Percentiles rank a stretch among this genome's conserved stretches.
These are phyloP conservation scores for Myxocyprinus asiaticus DNA, from an alignment of 2,113 vertebrate species.

Conservation along the genomic window DNA sequence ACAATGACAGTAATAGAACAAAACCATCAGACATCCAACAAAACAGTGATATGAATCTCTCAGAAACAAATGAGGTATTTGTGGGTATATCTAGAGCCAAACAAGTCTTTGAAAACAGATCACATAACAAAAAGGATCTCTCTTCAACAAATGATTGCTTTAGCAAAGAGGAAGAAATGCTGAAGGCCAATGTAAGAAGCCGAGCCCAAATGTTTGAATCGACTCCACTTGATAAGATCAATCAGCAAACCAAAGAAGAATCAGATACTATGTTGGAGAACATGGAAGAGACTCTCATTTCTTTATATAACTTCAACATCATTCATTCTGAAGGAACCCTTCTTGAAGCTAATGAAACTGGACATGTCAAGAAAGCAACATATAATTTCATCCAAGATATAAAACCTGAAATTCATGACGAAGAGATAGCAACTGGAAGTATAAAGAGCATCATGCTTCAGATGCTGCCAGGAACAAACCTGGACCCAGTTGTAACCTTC, in stretches of 20 bases:
- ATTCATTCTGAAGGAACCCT: slow-evolving; percentile 82
- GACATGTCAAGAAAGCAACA: slow-evolving; percentile 84
- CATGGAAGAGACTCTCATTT: slow-evolving; percentile 77
- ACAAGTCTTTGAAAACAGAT: slow-evolving; percentile 45
- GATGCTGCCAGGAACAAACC: slow-evolving; percentile 77
- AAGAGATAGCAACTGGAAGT: slow-evolving; percentile 83
- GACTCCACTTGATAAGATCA: slow-evolving; percentile 83
- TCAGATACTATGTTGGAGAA: slow-evolving; percentile 61
- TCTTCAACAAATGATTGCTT: slow-evolving; percentile 20
- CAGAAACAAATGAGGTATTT: slow-evolving; percentile 30
- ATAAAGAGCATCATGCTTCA: slow-evolving; percentile 86
- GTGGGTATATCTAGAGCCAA: slow-evolving; percentile 44
- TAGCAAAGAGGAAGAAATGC: slow-evolving; percentile 57
- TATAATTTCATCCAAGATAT: slow-evolving; percentile 74
- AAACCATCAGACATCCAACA: background rate
- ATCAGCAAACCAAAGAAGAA: slow-evolving; percentile 65
- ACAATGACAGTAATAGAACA: background rate
- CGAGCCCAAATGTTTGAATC: slow-evolving; percentile 92
- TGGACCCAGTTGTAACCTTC: slow-evolving; percentile 78
- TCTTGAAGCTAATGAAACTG: slow-evolving; percentile 82
- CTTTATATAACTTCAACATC: slow-evolving; percentile 71
- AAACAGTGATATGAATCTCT: slow-evolving; percentile 21
- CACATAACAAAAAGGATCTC: slow-evolving; percentile 8
- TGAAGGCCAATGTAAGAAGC: slow-evolving; percentile 83
- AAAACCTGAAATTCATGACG: slow-evolving; percentile 74